Percentiles rank a stretch among this genome's conserved stretches.
Evolutionary conservation across 2,113 vertebrate genomes (phyloP).

Genomic region (Pygoscelis antarcticus): DNA sequence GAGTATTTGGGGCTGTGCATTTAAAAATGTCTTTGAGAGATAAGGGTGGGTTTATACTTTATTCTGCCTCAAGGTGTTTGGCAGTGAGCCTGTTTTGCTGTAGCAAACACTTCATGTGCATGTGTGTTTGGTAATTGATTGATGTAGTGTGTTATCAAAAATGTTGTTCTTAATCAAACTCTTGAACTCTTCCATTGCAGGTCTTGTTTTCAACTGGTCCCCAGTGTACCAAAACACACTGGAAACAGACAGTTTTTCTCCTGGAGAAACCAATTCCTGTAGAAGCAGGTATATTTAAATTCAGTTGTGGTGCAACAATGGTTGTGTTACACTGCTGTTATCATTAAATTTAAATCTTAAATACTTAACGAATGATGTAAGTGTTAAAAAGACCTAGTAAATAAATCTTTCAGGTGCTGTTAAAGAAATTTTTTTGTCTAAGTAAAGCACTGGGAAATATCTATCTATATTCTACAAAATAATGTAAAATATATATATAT

Average conservation of each 20-base stretch:
- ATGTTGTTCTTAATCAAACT: slow-evolving; percentile 71
- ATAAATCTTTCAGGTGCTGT: background rate
- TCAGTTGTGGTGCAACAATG: background rate
- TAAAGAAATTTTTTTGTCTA: background rate
- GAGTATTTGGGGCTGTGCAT: slow-evolving; percentile 62
- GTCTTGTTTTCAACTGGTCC: slow-evolving; percentile 93
- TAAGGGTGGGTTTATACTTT: slow-evolving; percentile 56
- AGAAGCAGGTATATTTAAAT: slow-evolving; percentile 79
- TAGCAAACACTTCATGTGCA: slow-evolving; percentile 59
- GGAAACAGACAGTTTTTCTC: slow-evolving; percentile 94
- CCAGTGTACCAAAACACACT: slow-evolving; percentile 87
- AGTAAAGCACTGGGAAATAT: background rate
- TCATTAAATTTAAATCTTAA: background rate
- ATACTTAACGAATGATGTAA: accelerated
- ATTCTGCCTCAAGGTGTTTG: slow-evolving; percentile 69
- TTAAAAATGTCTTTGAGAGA: slow-evolving; percentile 38
- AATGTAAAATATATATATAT: background rate
- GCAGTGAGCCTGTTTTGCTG: slow-evolving; percentile 67
- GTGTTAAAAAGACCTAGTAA: background rate
- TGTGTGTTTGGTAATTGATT: slow-evolving; percentile 65
- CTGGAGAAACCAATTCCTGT: slow-evolving; percentile 87
- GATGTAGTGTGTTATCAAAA: slow-evolving; percentile 74
- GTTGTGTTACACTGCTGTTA: background rate
- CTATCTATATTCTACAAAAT: background rate
- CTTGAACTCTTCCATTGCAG: slow-evolving; percentile 77